Base-by-base conservation (phyloP, 1,140 invertebrate genomes). In the Eueides isabella region DNA sequence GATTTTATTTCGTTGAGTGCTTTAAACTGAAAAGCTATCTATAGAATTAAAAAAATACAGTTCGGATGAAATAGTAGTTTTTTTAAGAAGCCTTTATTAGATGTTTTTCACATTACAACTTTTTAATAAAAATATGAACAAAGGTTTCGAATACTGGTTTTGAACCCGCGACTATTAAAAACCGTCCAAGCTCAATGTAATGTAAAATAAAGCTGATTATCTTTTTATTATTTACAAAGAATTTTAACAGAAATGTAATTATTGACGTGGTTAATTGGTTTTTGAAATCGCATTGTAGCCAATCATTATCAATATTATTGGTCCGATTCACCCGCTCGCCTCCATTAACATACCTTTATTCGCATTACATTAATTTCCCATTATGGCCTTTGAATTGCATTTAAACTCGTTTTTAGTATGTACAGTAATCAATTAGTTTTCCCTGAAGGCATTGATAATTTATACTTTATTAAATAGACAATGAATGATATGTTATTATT, bases 321-420 rank as follows among this genome's bases (percentile, higher is more conserved):
- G 28, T 5, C 61, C 29, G 28, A 19, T 63, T 29, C 61, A 16
- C 61, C 28, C 28, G 61, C 7, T 63, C 61, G 61, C 61, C 26
- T n/a, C 29, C 30, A 63, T 63, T 63, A 63, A 63, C 61, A 63
- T 63, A 63, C 61, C 61, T 63, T 63, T 16, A 63, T 63, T 63
- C 61, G 29, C 29, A 63, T 63, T 31, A 63, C 29, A 63, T 63
- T 63, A 63, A 63, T 31, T 63, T 63, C 7, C 26, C n/a, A 63
- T 31, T 63, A 63, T 63, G 61, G 61, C 14, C 14, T 16, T 63
- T 31, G 28, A 29, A n/a, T 63, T 63, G 61, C 61, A 31, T 63
- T 63, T 31, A 63, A 63, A 63, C 16, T 26, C 28, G 26, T 31
- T 63, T 30, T 7, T 63, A 63, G 28, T 31, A 14, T 12, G 11